Evolutionary conservation across 2,888 invertebrate genomes (phyloP).

Genomic region (Ptychoptera albimana): DNA sequence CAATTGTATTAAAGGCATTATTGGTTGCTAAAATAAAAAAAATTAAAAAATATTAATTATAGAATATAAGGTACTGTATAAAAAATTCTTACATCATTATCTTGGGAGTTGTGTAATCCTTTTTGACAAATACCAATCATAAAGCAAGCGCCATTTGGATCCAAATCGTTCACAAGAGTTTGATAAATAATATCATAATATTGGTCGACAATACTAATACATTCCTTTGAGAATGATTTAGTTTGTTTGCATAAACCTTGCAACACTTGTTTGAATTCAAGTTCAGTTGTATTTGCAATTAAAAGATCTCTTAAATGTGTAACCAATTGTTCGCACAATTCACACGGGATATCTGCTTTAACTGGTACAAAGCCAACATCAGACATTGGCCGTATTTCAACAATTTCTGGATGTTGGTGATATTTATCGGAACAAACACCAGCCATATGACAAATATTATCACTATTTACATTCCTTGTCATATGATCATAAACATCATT

Average conservation of each 20-base stretch:
- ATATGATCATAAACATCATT: slow-evolving; percentile 49
- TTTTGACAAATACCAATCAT: slow-evolving; percentile 38
- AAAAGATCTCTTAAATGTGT: slow-evolving; percentile 62
- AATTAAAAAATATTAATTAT: neutral
- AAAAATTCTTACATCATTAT: slow-evolving; percentile 10
- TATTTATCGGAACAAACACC: slow-evolving; percentile 55
- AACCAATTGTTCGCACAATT: slow-evolving; percentile 71
- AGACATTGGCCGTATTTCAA: slow-evolving; percentile 39
- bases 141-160: slow-evolving; percentile 52
- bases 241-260: slow-evolving; percentile 70
- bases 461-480: slow-evolving; percentile 41
- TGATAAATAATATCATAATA: slow-evolving; percentile 62
- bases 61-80: neutral
- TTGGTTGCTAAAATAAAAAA: slow-evolving; percentile 23
- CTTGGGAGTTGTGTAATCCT: slow-evolving; percentile 10
- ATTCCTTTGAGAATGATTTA: slow-evolving; percentile 51
- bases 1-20: slow-evolving; percentile 44
- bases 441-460: slow-evolving; percentile 55
- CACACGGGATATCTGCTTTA: slow-evolving; percentile 59
- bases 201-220: slow-evolving; percentile 57
- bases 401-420: slow-evolving; percentile 47
- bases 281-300: slow-evolving; percentile 69
- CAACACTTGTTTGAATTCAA: slow-evolving; percentile 61
- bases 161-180: slow-evolving; percentile 47
- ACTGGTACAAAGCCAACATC: slow-evolving; percentile 39